phyloP scores from a whole-genome alignment of 2,797 vertebrate genomes.

The Chelidonichthys spinosus region DNA sequence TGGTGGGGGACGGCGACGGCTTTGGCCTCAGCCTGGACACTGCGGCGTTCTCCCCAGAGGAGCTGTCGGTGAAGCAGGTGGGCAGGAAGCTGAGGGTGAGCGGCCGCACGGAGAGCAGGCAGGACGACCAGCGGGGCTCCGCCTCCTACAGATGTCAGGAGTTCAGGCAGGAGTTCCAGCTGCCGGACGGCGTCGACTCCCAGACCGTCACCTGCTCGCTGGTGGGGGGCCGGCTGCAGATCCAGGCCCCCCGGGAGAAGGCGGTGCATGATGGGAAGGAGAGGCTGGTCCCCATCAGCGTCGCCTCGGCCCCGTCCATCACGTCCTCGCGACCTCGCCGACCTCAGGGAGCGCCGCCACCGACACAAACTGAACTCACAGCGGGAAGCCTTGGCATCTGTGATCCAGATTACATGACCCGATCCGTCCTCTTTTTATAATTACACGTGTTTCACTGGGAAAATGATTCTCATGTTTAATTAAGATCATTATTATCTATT shows the following conservation, averaged over 20 bases:
- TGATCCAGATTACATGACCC: too few relatives aligned
- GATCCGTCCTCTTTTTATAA: too few relatives aligned
- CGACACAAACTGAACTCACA: constrained; percentile 42
- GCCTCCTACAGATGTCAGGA: constrained; percentile 87
- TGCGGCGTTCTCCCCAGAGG: constrained; percentile 80
- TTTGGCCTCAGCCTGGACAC: constrained; percentile 87
- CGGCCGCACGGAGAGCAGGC: constrained; percentile 81
- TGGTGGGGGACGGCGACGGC: constrained; percentile 47
- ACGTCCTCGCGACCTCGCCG: constrained; percentile 15
- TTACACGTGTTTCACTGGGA: too few relatives aligned
- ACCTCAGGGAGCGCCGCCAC: constrained; percentile 16
- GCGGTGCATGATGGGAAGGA: constrained; percentile 62
- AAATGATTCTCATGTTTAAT: too few relatives aligned
- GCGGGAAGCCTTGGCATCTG: background rate
- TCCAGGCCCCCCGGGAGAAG: constrained; percentile 77
- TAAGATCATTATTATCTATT: too few relatives aligned
- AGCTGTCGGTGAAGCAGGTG: constrained; percentile 81
- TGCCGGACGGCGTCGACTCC: constrained; percentile 82
- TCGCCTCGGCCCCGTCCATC: constrained; percentile 58
- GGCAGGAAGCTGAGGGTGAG: constrained; percentile 80
- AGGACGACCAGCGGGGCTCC: constrained; percentile 80
- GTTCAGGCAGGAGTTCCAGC: constrained; percentile 87
- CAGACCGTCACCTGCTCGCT: constrained; percentile 86
- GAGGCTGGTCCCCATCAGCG: constrained; percentile 81
- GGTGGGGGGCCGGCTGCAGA: constrained; percentile 84